Percentiles rank a stretch among this genome's conserved stretches.
Conservation (phyloP, 2,888 invertebrate species). For the Alloscopus bannaensis region DNA sequence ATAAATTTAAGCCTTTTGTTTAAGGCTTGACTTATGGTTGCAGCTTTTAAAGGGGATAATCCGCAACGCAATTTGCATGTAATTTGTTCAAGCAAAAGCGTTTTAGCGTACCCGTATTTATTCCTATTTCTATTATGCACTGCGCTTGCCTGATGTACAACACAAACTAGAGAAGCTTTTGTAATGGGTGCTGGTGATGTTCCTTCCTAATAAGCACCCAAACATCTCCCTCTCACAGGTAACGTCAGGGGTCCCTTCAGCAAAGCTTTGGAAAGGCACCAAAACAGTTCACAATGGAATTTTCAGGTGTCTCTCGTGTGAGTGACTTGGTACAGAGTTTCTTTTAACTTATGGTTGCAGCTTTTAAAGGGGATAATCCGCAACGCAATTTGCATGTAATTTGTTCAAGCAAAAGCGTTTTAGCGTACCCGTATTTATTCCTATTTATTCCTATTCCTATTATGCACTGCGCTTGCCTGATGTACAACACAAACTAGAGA, state of each 20-base stretch:
- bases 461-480: too few species aligned
- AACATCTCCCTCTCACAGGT: conserved; percentile 65
- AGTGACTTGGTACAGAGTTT: background rate
- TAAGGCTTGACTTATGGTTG: background rate
- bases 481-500: too few species aligned
- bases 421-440: background rate
- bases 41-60: background rate
- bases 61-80: background rate
- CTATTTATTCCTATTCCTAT: background rate
- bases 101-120: background rate
- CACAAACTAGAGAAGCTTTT: too few species aligned
- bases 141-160: too few species aligned
- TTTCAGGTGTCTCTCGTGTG: conserved; percentile 68
- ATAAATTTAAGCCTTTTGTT: conserved; percentile 26
- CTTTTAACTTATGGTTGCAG: background rate
- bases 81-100: background rate
- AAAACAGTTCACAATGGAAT: conserved; percentile 61
- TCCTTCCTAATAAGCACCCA: conserved; percentile 41
- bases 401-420: background rate
- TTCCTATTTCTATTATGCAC: background rate
- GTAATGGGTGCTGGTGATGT: too few species aligned
- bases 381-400: background rate
- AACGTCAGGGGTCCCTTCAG: conserved; percentile 24
- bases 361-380: background rate
- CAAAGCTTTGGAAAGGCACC: conserved; percentile 36